These are phyloP conservation scores for Agonum fuliginosum DNA, from an alignment of 2,888 invertebrate species.

Conservation along the genomic window DNA sequence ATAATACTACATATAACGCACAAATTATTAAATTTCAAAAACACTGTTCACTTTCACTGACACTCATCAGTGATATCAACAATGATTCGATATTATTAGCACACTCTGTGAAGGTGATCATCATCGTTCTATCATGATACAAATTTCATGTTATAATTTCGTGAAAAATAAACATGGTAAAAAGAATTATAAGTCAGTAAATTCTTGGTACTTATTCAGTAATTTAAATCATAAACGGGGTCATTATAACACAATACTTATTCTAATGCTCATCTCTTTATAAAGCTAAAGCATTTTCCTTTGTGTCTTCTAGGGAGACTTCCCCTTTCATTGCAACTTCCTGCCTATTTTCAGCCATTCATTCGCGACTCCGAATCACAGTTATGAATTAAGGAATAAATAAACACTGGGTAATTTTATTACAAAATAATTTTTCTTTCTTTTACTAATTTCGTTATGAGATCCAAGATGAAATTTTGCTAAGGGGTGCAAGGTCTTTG, in stretches of 20 bases:
- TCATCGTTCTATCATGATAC: no score
- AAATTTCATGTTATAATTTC: no score
- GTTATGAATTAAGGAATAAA: constrained; percentile 26
- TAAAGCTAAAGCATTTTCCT: constrained; percentile 14
- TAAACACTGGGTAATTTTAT: neutral
- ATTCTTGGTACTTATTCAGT: constrained; percentile 7
- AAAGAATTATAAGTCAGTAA: constrained; percentile 12
- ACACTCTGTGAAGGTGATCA: no score
- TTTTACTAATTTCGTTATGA: no score
- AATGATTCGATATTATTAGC: no score
- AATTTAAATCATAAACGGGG: constrained; percentile 32
- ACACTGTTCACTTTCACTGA: no score
- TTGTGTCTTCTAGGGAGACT: neutral
- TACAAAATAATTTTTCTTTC: no score
- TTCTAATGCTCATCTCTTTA: constrained; percentile 40
- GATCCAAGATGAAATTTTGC: no score
- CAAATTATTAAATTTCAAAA: no score
- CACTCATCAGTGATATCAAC: no score
- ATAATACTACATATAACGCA: no score
- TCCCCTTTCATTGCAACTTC: constrained; percentile 4
- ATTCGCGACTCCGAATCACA: constrained; percentile 2
- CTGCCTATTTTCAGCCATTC: constrained; percentile 18
- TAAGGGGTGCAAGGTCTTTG: no score
- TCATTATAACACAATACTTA: constrained; percentile 38
- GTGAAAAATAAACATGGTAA: constrained; percentile 10